Evolutionary conservation across 2,113 vertebrate genomes (phyloP).

Genomic region (Muscicapa adusta): DNA sequence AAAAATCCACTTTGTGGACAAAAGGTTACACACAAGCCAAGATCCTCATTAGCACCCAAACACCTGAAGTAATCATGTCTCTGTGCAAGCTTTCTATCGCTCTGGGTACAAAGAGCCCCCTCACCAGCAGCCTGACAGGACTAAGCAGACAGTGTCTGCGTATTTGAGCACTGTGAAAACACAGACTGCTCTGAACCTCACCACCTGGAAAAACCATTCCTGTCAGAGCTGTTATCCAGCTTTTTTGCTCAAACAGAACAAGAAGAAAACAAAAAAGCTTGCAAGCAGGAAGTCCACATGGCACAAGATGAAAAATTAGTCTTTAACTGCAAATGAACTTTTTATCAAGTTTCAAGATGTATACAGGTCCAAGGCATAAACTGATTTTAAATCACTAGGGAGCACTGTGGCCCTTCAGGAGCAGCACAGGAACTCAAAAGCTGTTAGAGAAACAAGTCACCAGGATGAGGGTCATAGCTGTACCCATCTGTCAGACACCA

Average conservation of each 20-base stretch:
- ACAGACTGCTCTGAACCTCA: neutral
- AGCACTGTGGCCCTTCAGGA: conserved; percentile 36
- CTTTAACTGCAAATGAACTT: neutral
- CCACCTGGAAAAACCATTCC: neutral
- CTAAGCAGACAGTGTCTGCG: too few species aligned
- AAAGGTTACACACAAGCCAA: neutral
- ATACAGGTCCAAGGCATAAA: neutral
- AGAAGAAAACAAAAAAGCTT: neutral
- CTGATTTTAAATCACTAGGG: neutral
- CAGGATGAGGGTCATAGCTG: neutral
- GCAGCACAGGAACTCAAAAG: neutral
- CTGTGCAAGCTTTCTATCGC: neutral
- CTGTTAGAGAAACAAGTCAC: neutral
- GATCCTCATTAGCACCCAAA: neutral
- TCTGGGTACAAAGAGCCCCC: neutral
- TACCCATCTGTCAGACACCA: neutral
- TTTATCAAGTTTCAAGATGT: neutral
- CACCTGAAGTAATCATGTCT: neutral
- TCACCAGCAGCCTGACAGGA: neutral
- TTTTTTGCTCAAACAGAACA: neutral
- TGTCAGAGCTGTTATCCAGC: neutral
- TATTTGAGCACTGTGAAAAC: neutral
- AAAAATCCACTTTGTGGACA: neutral
- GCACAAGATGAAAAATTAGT: neutral
- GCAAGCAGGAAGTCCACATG: neutral